Percentiles rank a stretch among this genome's conserved stretches.
Conservation (phyloP, 1,140 invertebrate species). For the Meloidogyne chitwoodi region DNA sequence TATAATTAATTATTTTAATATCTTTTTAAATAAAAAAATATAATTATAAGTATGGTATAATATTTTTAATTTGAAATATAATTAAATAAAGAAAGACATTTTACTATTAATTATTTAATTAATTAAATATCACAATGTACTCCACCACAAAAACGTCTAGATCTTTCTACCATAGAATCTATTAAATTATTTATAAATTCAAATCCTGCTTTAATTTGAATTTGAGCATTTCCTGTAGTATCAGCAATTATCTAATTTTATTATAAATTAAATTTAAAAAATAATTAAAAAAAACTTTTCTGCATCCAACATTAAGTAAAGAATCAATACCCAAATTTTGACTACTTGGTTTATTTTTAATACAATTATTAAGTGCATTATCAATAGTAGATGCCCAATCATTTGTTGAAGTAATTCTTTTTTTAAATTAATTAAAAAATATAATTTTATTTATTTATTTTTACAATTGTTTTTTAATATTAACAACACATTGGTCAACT, state of each 20-base stretch:
- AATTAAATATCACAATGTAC: slow-evolving; percentile 28
- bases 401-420: slow-evolving; percentile 55
- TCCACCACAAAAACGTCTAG: slow-evolving; percentile 55
- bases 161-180: slow-evolving; percentile 59
- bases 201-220: slow-evolving; percentile 58
- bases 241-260: slow-evolving; percentile 55
- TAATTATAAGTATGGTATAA: no score
- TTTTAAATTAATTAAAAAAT: slow-evolving; percentile 2
- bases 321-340: slow-evolving; percentile 59
- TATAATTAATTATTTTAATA: no score
- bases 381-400: slow-evolving; percentile 59
- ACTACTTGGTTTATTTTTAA: slow-evolving; percentile 55
- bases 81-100: no score
- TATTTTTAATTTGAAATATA: no score
- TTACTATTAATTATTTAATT: no score
- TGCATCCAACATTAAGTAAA: slow-evolving; percentile 56
- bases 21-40: no score
- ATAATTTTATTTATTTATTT: slow-evolving; percentile 13
- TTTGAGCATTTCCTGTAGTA: slow-evolving; percentile 51
- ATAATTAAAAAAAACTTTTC: slow-evolving; percentile 38
- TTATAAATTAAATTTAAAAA: slow-evolving; percentile 1
- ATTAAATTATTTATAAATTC: slow-evolving; percentile 60
- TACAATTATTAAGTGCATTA: slow-evolving; percentile 52
- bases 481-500: slow-evolving; percentile 55
- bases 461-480: slow-evolving; percentile 58